Evolutionary conservation across 2,113 vertebrate species (phyloP), one percentile per base, ranked within the genome.

Genomic region (Leucoraja erinaceus): DNA sequence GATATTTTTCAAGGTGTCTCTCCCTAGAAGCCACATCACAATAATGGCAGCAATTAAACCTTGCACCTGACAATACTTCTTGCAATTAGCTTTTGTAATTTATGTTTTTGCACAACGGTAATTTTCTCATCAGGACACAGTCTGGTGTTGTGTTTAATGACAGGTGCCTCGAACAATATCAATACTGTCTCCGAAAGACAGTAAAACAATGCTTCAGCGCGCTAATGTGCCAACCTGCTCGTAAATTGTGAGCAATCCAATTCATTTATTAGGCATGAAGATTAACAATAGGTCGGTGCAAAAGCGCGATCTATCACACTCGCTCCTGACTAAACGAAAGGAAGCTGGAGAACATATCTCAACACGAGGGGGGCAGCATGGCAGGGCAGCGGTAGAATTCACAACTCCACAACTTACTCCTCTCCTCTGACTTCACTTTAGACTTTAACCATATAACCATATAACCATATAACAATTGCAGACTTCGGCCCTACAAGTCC

Each of bases 121-220:
- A 88, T 88, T 88, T 88, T 63, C 83, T 88, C 83, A 88, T 88
- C 59, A 88, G 63, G 83, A 3, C 83, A 66, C 83, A 88, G 59
- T 66, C 59, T 63, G 83, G 83, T 88, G 83, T 88, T 14, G 10
- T 88, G n/a, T 88, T 88, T 88, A 88, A 88, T 88, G 83, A 88
- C 83, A 88, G 83, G 59, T 88, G 83, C 38, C 83, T 88, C n/a
- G 14, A 88, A 88, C 14, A 88, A 88, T 88, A 61, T 88, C 59
- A 88, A 88, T 88, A 88, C 83, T 31, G 59, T 63, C 83, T 88
- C 83, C 31, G 25, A 86, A 88, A 88, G 59, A 88, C 83, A 88
- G 83, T 6, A 88, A 63, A 88, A 88, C 59, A 88, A 88, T 88
- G 59, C 59, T 63, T 88, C 83, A 63, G 56, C 31, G 56, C 28